Evolutionary conservation across 2,797 vertebrate species (phyloP).

Genomic region (Squalus acanthias): DNA sequence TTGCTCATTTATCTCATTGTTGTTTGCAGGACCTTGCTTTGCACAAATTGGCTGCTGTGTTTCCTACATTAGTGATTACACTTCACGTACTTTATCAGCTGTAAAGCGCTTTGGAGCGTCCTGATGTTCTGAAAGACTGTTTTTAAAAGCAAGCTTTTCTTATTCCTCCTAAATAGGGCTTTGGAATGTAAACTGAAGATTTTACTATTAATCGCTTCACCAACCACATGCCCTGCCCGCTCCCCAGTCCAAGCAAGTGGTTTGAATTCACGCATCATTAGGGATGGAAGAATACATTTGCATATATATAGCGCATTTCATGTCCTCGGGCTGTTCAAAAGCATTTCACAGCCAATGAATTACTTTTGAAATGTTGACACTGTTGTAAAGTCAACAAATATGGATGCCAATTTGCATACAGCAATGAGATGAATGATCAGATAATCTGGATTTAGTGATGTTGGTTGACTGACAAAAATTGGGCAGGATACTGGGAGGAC

Average conservation of each 20-base stretch:
- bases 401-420: not conserved
- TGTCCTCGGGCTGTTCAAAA: too few species aligned
- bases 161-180: too few species aligned
- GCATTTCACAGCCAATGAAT: not conserved
- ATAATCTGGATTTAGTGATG: not conserved
- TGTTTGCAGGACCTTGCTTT: too few species aligned
- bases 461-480: not conserved
- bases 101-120: not conserved
- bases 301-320: too few species aligned
- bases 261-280: too few species aligned
- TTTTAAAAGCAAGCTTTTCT: too few species aligned
- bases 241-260: too few species aligned
- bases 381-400: not conserved
- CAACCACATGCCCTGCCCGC: too few species aligned
- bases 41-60: not conserved
- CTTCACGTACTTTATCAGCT: too few species aligned
- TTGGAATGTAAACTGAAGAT: too few species aligned
- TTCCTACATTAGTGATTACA: not conserved
- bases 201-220: too few species aligned
- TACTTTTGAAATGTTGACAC: not conserved
- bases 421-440: not conserved
- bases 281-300: too few species aligned
- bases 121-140: not conserved
- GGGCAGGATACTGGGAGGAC: not conserved
- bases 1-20: not conserved